Evolutionary conservation across 2,797 vertebrate genomes (phyloP).

Genomic region (Lates japonicus): DNA sequence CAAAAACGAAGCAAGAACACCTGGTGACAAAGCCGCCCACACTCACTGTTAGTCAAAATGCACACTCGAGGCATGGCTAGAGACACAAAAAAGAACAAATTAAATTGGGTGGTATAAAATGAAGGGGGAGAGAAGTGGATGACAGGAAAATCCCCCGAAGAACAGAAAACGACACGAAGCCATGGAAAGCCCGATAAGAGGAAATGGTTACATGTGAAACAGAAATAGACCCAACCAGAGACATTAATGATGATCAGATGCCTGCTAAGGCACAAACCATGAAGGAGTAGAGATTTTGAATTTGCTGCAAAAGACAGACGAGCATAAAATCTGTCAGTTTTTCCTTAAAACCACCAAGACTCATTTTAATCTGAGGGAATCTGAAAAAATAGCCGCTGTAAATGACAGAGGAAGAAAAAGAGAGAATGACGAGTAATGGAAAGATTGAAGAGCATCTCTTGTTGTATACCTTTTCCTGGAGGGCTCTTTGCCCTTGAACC

Average conservation of each 20-base stretch:
- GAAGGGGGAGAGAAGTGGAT: conserved; percentile 4
- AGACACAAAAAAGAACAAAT: conserved; percentile 11
- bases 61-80: background rate
- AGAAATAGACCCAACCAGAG: conserved; percentile 23
- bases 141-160: conserved; percentile 3
- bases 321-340: background rate
- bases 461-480: conserved; percentile 74
- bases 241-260: conserved; percentile 19
- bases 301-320: conserved; percentile 14
- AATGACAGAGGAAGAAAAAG: conserved; percentile 3
- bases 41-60: conserved; percentile 56
- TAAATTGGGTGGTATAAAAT: conserved; percentile 1
- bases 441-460: conserved; percentile 9
- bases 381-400: background rate
- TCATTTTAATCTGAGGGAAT: background rate
- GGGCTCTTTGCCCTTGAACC: conserved; percentile 68
- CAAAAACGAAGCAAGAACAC: conserved; percentile 83
- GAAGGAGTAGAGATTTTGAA: conserved; percentile 7
- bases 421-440: conserved; percentile 1
- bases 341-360: conserved; percentile 1
- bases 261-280: conserved; percentile 24
- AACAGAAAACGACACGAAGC: conserved; percentile 11
- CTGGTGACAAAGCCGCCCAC: conserved; percentile 79
- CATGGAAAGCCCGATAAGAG: background rate
- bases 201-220: conserved; percentile 11